Evolutionary conservation across 2,797 vertebrate genomes (phyloP), one percentile per base, ranked within the genome.

Genomic region (Streptopelia turtur): DNA sequence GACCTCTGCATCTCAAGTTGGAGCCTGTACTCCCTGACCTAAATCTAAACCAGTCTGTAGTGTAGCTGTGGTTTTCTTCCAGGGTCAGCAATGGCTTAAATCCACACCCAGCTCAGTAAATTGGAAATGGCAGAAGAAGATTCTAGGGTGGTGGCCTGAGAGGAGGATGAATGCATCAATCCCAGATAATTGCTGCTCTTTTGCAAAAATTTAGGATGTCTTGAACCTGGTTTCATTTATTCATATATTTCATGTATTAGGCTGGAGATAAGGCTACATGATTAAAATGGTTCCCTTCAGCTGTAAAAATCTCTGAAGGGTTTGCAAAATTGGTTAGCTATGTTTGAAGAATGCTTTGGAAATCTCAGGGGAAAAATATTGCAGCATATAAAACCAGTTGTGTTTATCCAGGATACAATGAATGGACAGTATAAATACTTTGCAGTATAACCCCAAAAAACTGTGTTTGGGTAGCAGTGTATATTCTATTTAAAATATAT

Each of bases 31-130:
- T 93, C 83, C 68, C 39, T 84, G 74, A 41, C 66, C 92, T 95
- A 95, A 95, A 96, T 93, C 86, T 89, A 97, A 96, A 95, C 90
- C 94, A 95, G 89, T 77, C 90, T 77, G 60, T 72, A 80, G 41
- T 0, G 1, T 63, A 72, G 74, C 78, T 97, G 92, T 90, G 92
- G 71, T 95, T 97, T 96, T 66, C 71, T 91, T 75, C 70, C 77
- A 90, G 75, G 95, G 93, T 96, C 94, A 95, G 92, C 66, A 92
- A 90, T 93, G 95, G 90, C 86, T 96, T 95, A 94, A 95, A 96
- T 96, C 90, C 63, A 37, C 88, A 63, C 63, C 74, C 74, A 87
- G 70, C 80, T 84, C 77, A 77, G 81, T 91, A 96, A 96, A 96
- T 94, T 97, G 86, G 75, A 94, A 93, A 87, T 92, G 95, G 92